phyloP scores from a whole-genome alignment of 2,113 vertebrate species.

The Cheilinus undulatus region DNA sequence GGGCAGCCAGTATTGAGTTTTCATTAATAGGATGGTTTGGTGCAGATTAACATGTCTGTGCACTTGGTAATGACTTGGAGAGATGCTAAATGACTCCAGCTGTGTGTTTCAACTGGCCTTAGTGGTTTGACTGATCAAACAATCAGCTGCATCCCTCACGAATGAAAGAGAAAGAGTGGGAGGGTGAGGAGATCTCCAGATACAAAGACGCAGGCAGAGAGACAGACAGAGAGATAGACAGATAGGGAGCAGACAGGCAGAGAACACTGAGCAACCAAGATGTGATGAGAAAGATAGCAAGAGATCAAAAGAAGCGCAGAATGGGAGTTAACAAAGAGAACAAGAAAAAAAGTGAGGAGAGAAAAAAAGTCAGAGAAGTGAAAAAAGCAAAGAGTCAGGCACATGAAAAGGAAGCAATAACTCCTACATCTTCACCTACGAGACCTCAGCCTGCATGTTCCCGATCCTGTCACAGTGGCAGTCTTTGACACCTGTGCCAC shows the following conservation, averaged over 20 bases:
- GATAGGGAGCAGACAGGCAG: conserved; percentile 25
- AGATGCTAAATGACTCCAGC: conserved; percentile 55
- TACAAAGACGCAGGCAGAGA: conserved; percentile 20
- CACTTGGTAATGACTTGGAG: conserved; percentile 69
- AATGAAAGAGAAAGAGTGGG: conserved; percentile 14
- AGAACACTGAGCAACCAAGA: conserved; percentile 42
- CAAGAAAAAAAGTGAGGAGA: conserved; percentile 20
- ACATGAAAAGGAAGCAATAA: conserved; percentile 14
- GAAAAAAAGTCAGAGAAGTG: conserved; percentile 25
- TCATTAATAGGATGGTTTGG: conserved; percentile 78
- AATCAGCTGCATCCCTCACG: conserved; percentile 54
- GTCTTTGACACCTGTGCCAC: conserved; percentile 30
- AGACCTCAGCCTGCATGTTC: conserved; percentile 18
- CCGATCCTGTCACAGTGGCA: conserved; percentile 26
- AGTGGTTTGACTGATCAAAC: conserved; percentile 54
- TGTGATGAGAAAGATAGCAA: conserved; percentile 45
- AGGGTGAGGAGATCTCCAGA: conserved; percentile 38
- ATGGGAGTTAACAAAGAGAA: conserved; percentile 55
- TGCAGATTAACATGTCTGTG: conserved; percentile 72
- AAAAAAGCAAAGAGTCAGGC: conserved; percentile 32
- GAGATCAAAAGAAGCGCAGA: conserved; percentile 59
- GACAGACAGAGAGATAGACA: conserved; percentile 20
- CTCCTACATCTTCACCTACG: conserved; percentile 7
- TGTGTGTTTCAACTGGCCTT: conserved; percentile 62
- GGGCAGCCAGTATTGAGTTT: conserved; percentile 75